Evolutionary conservation across 2,797 vertebrate species (phyloP), one percentile per base, ranked within the genome.

Genomic region (Odontamblyopus rebecca): DNA sequence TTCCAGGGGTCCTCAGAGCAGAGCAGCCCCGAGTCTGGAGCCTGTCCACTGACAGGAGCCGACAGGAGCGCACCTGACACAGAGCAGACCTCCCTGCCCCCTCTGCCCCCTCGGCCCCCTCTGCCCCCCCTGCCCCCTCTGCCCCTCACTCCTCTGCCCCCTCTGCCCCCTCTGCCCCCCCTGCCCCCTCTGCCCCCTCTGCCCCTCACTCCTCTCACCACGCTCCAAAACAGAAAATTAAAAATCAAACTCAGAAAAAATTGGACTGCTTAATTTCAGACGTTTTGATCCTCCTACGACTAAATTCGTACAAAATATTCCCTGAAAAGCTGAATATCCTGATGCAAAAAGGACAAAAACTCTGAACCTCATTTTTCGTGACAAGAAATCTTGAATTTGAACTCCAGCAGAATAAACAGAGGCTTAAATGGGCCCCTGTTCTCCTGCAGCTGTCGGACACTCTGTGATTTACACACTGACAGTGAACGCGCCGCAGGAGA

Each of bases 381-480:
- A 32, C 32, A 6, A 32, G 2, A 3, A 44, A 44, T 13, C 41
- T 44, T 18, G 23, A 56, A 56, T n/a, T 26, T 56, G 53, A 56
- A 56, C 53, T 56, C 11, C 26, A 56, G 3, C 53, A 56, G 53
- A 56, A 56, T 56, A 26, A 56, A 56, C 53, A 26, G 12, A 9
- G 9, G 53, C 2, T 23, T 56, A 26, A 26, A 57, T 1, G 1
- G 11, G 54, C 11, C 9, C 9, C 26, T n/a, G 54, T 57, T 8
- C 23, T 56, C 54, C 19, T 54, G n/a, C 7, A 59, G 57, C 57
- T 59, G 54, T 26, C 9, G 1, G 23, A 26, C 23, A 26, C 23
- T 57, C 51, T 53, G 61, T 88, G 86, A 88, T 91, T 91, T 86
- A 81, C 67, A 71, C 80, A 23, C 79, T 78, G 27, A 84, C 67